These are phyloP conservation scores for Spinus pinus DNA, from an alignment of 2,797 vertebrate genomes.

Conservation along the genomic window DNA sequence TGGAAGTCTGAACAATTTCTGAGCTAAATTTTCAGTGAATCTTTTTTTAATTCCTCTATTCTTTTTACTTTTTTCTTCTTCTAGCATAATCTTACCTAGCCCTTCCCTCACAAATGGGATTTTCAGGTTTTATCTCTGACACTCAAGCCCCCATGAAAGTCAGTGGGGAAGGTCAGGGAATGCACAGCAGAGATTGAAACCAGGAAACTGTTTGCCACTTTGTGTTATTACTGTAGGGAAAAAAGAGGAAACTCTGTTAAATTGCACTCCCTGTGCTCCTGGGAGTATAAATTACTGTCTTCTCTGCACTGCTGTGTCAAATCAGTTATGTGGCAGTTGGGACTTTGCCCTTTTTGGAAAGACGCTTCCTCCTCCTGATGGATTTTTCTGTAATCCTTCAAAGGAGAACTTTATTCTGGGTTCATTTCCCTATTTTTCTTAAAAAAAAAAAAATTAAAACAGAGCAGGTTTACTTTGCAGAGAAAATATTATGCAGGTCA, in stretches of 20 bases:
- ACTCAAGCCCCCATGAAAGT: not conserved
- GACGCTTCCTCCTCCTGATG: not conserved
- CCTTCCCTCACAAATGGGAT: not conserved
- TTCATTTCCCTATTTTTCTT: not conserved
- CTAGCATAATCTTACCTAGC: not conserved
- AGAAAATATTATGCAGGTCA: not conserved
- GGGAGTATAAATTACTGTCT: not conserved
- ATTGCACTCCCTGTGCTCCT: not conserved
- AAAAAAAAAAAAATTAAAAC: not conserved
- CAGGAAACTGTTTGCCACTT: not conserved
- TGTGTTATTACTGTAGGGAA: not conserved
- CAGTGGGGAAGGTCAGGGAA: not conserved
- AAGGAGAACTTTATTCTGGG: not conserved
- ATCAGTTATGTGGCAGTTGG: not conserved
- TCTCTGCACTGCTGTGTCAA: not conserved
- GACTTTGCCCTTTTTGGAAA: not conserved
- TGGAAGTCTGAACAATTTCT: not conserved
- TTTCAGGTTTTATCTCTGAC: not conserved
- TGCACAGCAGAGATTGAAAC: not conserved
- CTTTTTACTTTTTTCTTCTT: not conserved
- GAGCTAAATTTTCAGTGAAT: not conserved
- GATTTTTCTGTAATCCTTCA: not conserved
- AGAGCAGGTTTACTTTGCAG: not conserved
- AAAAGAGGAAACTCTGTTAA: not conserved
- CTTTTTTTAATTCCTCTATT: not conserved